These are phyloP conservation scores for Tetramorium simillimum DNA, from an alignment of 1,140 invertebrate genomes.

Conservation along the genomic window DNA sequence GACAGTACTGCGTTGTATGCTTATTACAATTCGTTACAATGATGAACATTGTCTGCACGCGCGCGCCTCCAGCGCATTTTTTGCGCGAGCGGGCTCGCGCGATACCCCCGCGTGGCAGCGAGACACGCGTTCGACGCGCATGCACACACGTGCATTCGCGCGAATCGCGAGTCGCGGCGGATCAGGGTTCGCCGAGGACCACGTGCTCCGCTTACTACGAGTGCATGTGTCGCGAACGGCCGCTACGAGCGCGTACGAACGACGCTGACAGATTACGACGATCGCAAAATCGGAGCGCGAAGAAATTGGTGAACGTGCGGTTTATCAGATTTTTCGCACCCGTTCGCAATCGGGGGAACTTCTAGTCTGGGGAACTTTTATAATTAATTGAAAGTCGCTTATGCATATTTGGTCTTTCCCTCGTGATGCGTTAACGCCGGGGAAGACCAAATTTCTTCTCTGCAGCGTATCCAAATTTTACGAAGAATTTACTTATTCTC, in stretches of 20 bases:
- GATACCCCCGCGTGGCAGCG: neutral
- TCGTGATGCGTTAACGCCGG: constrained; percentile 6
- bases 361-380: neutral
- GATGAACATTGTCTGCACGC: neutral
- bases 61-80: constrained; percentile 17
- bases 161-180: constrained; percentile 20
- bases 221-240: constrained; percentile 31
- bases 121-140: neutral
- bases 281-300: neutral
- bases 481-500: neutral
- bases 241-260: neutral
- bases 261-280: neutral
- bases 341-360: neutral
- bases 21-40: constrained; percentile 29
- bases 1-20: neutral
- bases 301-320: neutral
- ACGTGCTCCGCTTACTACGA: constrained; percentile 57
- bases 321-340: neutral
- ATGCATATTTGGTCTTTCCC: neutral
- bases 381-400: constrained; percentile 13
- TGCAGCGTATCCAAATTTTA: neutral
- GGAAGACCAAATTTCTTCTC: constrained; percentile 20
- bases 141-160: constrained; percentile 34
- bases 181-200: constrained; percentile 3
- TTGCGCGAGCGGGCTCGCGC: constrained; percentile 1